A percentile compares a stretch with the other conserved stretches of the same genome.
These are phyloP conservation scores for Pseudachorutes palmiensis DNA, from an alignment of 1,140 invertebrate genomes.

Conservation along the genomic window DNA sequence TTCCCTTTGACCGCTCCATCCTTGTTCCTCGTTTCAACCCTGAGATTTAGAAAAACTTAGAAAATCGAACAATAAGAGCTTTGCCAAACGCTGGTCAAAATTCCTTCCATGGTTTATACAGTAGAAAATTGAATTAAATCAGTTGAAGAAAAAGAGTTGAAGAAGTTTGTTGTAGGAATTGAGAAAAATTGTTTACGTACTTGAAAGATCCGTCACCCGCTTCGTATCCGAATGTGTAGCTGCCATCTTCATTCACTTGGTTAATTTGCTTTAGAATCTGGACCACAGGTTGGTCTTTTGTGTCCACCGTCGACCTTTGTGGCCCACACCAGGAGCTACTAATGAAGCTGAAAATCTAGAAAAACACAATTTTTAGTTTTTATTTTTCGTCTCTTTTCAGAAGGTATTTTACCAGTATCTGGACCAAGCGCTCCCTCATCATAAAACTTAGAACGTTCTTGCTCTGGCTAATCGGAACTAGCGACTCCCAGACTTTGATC, in stretches of 20 bases:
- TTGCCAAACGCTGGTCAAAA: too few relatives aligned
- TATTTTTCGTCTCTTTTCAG: too few relatives aligned
- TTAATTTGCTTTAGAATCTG: conserved; percentile 66
- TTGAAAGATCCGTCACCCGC: conserved; percentile 31
- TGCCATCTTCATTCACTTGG: conserved; percentile 61
- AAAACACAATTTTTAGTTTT: not conserved
- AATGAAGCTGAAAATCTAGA: not conserved
- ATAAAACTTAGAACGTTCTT: too few relatives aligned
- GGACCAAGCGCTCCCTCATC: not conserved
- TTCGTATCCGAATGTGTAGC: conserved; percentile 73
- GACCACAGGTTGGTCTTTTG: conserved; percentile 35
- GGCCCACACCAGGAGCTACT: not conserved
- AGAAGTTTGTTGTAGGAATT: not conserved
- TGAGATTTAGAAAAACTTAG: conserved; percentile 49
- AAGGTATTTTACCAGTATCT: not conserved
- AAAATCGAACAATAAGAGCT: too few relatives aligned
- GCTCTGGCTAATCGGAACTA: too few relatives aligned
- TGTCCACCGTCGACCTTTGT: not conserved
- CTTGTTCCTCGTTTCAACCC: conserved; percentile 71
- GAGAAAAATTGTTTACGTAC: conserved; percentile 12
- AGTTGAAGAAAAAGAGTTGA: too few relatives aligned
- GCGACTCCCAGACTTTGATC: too few relatives aligned
- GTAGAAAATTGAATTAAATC: too few relatives aligned
- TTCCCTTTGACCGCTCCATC: conserved; percentile 74
- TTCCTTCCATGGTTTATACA: too few relatives aligned